Evolutionary conservation across 2,797 vertebrate genomes (phyloP).

Genomic region (Scleropages formosus): DNA sequence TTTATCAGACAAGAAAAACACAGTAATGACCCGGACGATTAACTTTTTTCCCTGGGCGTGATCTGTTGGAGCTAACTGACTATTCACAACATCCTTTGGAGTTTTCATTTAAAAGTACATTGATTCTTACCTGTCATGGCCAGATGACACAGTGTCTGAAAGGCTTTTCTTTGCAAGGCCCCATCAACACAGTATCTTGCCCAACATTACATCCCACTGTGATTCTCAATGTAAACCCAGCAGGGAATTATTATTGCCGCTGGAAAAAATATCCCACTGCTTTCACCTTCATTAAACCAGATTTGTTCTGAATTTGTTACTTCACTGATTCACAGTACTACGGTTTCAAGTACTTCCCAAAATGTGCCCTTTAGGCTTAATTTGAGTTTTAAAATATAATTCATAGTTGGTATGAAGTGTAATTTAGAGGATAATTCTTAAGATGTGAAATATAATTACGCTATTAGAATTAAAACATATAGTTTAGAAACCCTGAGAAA

Average conservation of each 20-base stretch:
- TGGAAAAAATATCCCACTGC: background rate
- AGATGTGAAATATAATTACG: background rate
- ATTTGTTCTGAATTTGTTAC: background rate
- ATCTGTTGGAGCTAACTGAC: slow-evolving; percentile 23
- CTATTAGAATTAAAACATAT: background rate
- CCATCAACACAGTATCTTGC: too few relatives aligned
- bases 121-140: too few relatives aligned
- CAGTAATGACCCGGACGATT: slow-evolving; percentile 14
- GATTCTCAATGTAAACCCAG: background rate
- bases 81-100: too few relatives aligned
- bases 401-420: background rate
- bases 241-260: background rate
- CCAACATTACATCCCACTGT: background rate
- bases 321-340: too few relatives aligned
- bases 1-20: slow-evolving; percentile 25
- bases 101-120: too few relatives aligned
- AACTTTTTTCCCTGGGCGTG: background rate
- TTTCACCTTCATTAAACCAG: background rate
- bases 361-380: background rate
- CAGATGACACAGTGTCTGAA: too few relatives aligned
- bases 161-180: too few relatives aligned
- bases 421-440: background rate
- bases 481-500: too few relatives aligned
- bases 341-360: background rate
- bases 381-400: background rate